Evolutionary conservation across 2,888 invertebrate species (phyloP).

Genomic region (Brenthis hecate): DNA sequence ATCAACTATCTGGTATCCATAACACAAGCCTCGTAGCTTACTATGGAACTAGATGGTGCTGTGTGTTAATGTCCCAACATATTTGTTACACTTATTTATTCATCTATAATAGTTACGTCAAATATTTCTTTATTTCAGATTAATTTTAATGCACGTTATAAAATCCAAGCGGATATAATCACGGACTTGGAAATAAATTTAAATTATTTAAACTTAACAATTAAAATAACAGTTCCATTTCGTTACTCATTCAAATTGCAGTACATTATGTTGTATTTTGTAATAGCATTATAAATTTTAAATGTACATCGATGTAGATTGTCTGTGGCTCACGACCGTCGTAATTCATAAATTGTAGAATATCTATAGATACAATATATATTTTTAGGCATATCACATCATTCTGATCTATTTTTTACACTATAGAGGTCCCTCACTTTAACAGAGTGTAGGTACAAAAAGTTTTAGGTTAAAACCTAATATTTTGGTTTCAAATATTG

Average conservation of each 20-base stretch:
- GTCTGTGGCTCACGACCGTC: conserved; percentile 50
- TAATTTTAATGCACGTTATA: too few species aligned
- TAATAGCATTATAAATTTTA: conserved; percentile 58
- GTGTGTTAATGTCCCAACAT: too few species aligned
- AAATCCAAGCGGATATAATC: conserved; percentile 9
- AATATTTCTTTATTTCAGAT: too few species aligned
- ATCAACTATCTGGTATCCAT: too few species aligned
- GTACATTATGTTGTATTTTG: conserved; percentile 50
- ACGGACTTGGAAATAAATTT: conserved; percentile 3
- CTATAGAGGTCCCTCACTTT: too few species aligned
- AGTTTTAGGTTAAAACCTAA: too few species aligned
- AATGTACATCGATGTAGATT: conserved; percentile 52
- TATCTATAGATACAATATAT: background rate
- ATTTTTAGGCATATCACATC: background rate
- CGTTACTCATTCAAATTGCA: conserved; percentile 50
- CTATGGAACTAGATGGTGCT: too few species aligned
- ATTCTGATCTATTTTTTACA: background rate
- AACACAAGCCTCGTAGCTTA: too few species aligned
- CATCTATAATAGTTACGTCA: too few species aligned
- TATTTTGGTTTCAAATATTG: too few species aligned
- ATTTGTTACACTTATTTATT: too few species aligned
- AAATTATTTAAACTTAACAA: conserved; percentile 25
- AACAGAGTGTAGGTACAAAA: too few species aligned
- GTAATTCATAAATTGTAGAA: conserved; percentile 52
- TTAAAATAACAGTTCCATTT: conserved; percentile 43